Conservation (phyloP, 64 coral and sea anemone genomes). For the Stylophora pistillata region DNA sequence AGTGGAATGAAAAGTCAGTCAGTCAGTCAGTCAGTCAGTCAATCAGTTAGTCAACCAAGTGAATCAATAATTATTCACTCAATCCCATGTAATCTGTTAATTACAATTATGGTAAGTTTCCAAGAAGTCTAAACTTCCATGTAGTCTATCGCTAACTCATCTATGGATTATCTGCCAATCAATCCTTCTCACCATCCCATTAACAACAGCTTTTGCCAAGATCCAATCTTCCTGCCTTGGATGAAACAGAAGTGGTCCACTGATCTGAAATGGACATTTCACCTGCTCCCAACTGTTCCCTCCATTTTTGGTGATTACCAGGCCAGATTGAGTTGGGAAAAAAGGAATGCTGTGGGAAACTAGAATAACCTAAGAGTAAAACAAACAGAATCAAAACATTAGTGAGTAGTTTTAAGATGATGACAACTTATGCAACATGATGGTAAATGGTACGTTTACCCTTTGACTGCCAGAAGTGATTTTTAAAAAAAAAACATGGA, state of each 20-base stretch:
- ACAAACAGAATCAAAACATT: not conserved
- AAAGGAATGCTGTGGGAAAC: slow-evolving; percentile 38
- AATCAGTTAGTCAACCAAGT: too few relatives aligned
- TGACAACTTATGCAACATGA: not conserved
- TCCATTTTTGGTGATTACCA: slow-evolving; percentile 56
- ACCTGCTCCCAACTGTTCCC: slow-evolving; percentile 35
- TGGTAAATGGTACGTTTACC: not conserved
- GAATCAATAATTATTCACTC: too few relatives aligned
- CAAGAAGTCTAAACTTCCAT: too few relatives aligned
- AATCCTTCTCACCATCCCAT: slow-evolving; percentile 1
- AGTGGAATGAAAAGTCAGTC: too few relatives aligned
- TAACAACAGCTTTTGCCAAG: slow-evolving; percentile 24
- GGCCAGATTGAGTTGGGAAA: not conserved
- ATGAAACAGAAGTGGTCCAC: slow-evolving; percentile 45
- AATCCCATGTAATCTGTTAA: too few relatives aligned
- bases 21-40: too few relatives aligned
- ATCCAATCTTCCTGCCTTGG: slow-evolving; percentile 59
- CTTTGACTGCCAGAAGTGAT: not conserved
- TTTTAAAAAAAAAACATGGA: too few relatives aligned
- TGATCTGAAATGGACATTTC: slow-evolving; percentile 15
- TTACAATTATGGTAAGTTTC: too few relatives aligned
- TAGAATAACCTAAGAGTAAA: slow-evolving; percentile 51
- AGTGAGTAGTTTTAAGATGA: not conserved
- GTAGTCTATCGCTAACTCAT: too few relatives aligned
- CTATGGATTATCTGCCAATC: too few relatives aligned